These are phyloP conservation scores for Meloidogyne exigua DNA, from an alignment of 1,140 invertebrate genomes.

Conservation along the genomic window DNA sequence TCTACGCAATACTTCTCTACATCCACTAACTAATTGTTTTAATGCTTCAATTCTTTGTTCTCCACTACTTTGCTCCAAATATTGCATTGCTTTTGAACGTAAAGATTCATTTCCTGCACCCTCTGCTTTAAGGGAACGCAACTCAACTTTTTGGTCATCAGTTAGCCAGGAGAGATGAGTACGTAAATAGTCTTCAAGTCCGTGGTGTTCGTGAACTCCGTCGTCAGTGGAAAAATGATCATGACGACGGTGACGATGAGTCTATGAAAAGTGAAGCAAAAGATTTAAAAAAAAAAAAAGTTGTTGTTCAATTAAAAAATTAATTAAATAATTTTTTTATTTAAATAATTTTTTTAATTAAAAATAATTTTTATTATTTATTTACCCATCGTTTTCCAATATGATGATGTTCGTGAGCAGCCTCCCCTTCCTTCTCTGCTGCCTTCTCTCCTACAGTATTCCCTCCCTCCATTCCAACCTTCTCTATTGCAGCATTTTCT, in stretches of 20 bases:
- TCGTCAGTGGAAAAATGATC: conserved; percentile 12
- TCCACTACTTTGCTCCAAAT: conserved; percentile 36
- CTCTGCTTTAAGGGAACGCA: conserved; percentile 38
- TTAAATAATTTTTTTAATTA: background rate
- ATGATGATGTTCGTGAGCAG: conserved; percentile 29
- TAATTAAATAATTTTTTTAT: background rate
- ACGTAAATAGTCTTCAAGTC: conserved; percentile 45
- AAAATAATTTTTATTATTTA: background rate
- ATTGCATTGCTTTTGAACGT: conserved; percentile 45
- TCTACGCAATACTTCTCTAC: conserved; percentile 25
- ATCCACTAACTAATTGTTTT: conserved; percentile 38
- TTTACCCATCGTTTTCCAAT: conserved; percentile 23
- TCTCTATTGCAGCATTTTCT: background rate
- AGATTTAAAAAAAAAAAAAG: background rate
- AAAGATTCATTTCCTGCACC: conserved; percentile 37
- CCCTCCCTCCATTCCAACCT: background rate
- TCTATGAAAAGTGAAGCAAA: background rate
- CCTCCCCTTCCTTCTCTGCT: too few relatives aligned
- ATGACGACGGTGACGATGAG: background rate
- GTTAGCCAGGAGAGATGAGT: conserved; percentile 47
- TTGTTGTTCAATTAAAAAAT: background rate
- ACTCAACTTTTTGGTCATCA: conserved; percentile 38
- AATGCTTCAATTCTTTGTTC: conserved; percentile 42
- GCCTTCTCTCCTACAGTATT: too few relatives aligned
- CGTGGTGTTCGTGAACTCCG: conserved; percentile 33